Percentiles rank a stretch among this genome's conserved stretches.
phyloP scores from a whole-genome alignment of 2,797 vertebrate species.

The Kryptopterus vitreolus region DNA sequence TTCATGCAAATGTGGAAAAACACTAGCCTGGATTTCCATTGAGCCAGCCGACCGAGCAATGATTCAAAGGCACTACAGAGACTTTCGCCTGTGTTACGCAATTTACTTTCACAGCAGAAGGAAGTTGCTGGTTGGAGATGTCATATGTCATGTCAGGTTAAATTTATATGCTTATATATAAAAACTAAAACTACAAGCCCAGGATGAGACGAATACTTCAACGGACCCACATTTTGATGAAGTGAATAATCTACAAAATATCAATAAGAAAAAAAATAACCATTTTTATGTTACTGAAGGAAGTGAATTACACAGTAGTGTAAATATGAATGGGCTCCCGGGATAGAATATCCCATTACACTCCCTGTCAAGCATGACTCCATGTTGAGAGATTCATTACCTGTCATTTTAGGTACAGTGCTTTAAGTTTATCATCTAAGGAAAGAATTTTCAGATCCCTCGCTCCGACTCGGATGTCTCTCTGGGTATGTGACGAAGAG shows the following conservation, averaged over 20 bases:
- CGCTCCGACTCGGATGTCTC: neutral
- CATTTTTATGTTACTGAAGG: neutral
- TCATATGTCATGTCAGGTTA: neutral
- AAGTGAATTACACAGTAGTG: neutral
- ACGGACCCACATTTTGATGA: neutral
- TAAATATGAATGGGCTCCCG: neutral
- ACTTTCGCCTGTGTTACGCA: neutral
- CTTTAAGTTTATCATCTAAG: neutral
- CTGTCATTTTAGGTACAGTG: neutral
- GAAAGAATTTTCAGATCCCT: neutral
- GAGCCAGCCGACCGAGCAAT: neutral
- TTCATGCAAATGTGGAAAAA: neutral
- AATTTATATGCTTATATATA: neutral
- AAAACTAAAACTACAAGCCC: neutral
- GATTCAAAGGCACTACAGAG: neutral
- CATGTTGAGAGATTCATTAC: neutral
- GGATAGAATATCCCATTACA: too few relatives aligned
- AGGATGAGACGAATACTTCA: neutral
- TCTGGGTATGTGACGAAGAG: neutral
- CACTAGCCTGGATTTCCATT: neutral
- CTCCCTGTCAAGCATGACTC: neutral
- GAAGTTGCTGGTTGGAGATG: neutral
- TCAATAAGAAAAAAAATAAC: neutral
- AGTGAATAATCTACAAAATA: neutral
- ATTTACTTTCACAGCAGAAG: constrained; percentile 7